A percentile compares a stretch with the other conserved stretches of the same genome.
These are phyloP conservation scores for Ardeotis arabs DNA, from an alignment of 2,113 vertebrate genomes.

Conservation along the genomic window DNA sequence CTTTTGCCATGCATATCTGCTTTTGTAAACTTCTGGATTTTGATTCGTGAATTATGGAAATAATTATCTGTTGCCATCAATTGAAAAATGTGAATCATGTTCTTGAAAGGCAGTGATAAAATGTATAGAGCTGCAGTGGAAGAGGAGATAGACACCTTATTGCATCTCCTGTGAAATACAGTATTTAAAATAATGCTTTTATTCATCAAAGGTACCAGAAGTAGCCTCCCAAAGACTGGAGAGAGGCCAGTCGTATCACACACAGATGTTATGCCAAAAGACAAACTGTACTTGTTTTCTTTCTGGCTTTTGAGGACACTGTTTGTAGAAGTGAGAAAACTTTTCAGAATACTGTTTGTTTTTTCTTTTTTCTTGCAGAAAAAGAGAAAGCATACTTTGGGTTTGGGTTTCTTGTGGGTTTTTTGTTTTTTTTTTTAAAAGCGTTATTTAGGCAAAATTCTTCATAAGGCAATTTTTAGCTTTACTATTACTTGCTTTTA, in stretches of 20 bases:
- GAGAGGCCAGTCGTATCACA: not conserved
- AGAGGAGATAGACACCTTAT: not conserved
- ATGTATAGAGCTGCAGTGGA: not conserved
- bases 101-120: not conserved
- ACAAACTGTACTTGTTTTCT: not conserved
- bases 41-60: not conserved
- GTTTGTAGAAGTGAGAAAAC: not conserved
- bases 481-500: not conserved
- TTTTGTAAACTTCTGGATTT: not conserved
- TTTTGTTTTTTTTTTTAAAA: not conserved
- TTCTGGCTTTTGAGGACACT: not conserved
- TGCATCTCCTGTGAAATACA: not conserved
- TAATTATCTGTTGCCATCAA: not conserved
- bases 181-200: not conserved
- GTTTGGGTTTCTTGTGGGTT: not conserved
- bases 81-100: not conserved
- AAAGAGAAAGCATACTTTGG: not conserved
- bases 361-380: not conserved
- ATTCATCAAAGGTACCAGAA: not conserved
- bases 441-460: not conserved
- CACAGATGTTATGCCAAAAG: not conserved
- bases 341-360: not conserved
- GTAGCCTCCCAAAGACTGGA: not conserved
- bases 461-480: not conserved
- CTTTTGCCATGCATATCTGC: not conserved